Percentiles rank a stretch among this genome's conserved stretches.
phyloP scores from a whole-genome alignment of 2,113 vertebrate species.

The Monarcha castaneiventris region DNA sequence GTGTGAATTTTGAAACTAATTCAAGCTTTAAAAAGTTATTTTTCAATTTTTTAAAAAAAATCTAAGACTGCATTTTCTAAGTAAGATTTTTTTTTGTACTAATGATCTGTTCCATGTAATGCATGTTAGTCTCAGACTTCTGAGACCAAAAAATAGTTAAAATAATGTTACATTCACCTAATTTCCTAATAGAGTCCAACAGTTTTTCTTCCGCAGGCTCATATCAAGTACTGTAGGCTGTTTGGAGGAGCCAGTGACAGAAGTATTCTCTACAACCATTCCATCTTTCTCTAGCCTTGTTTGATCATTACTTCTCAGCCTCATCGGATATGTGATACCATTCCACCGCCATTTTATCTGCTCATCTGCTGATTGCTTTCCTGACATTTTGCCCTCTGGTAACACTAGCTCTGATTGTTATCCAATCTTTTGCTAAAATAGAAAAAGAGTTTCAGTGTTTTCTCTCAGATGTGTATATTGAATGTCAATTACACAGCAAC shows the following conservation, averaged over 20 bases:
- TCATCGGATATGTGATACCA: neutral
- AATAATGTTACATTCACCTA: neutral
- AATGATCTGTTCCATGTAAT: neutral
- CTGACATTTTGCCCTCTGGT: conserved; percentile 10
- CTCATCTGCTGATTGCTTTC: conserved; percentile 49
- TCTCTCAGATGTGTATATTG: neutral
- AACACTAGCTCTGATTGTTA: conserved; percentile 10
- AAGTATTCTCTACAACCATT: neutral
- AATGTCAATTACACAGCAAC: neutral
- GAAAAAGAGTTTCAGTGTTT: neutral
- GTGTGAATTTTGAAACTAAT: neutral
- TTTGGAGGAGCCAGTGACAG: neutral
- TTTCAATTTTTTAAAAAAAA: neutral
- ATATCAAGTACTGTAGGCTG: neutral
- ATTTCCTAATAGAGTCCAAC: neutral
- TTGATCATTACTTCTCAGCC: conserved; percentile 2
- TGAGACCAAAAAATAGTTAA: neutral
- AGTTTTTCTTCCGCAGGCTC: neutral
- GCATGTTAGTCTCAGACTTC: neutral
- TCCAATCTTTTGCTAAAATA: conserved; percentile 27
- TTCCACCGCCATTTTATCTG: conserved; percentile 19
- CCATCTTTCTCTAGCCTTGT: neutral
- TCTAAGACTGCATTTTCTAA: neutral
- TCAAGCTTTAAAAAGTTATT: neutral
- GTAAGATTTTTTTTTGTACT: neutral